Evolutionary conservation across 2,888 invertebrate genomes (phyloP), one percentile per base, ranked within the genome.

Genomic region (Sycophila texana): DNA sequence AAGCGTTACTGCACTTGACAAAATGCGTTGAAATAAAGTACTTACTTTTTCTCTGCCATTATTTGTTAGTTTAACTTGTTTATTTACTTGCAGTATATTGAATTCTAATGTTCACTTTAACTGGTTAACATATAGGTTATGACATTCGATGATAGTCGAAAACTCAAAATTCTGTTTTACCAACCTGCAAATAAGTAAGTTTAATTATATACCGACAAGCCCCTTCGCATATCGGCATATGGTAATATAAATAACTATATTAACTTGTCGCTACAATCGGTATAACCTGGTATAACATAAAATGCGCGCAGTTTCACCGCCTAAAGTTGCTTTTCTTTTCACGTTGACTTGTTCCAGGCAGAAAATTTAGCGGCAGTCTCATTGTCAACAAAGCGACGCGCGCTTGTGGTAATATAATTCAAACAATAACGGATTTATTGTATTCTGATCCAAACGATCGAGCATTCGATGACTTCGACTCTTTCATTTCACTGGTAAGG

Each of bases 11-110:
- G 0, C 5, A 39, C 0, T 10, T 39, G 3, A 26, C 39, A 39
- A 1, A 39, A 39, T 39, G 1, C 39, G 1, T 10, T 39, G 10
- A 10, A 5, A 39, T 39, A 39, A 39, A 39, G 7, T 20, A 66
- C 68, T 60, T 75, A 75, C 75, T 75, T 67, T 74, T 74, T 74
- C 57, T 74, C 49, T 5, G 75, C 60, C 67, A 68, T 74, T 55
- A 47, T 47, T 18, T 57, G 13, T 7, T 18, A 10, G 14, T 39
- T 20, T 39, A 63, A 30, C n/a, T 30, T n/a, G 22, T 53, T 51
- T 53, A 16, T 13, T n/a, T 14, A 14, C 12, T 22, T 22, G 14
- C 13, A 22, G 58, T 22, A 22, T 60, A 60, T 26, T 39, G 26
- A 60, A 22, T 60, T n/a, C 26, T 22, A 26, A 26, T 10, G 22